Evolutionary conservation across 2,888 invertebrate genomes (phyloP).

Genomic region (Trissolcus brochymenae): DNA sequence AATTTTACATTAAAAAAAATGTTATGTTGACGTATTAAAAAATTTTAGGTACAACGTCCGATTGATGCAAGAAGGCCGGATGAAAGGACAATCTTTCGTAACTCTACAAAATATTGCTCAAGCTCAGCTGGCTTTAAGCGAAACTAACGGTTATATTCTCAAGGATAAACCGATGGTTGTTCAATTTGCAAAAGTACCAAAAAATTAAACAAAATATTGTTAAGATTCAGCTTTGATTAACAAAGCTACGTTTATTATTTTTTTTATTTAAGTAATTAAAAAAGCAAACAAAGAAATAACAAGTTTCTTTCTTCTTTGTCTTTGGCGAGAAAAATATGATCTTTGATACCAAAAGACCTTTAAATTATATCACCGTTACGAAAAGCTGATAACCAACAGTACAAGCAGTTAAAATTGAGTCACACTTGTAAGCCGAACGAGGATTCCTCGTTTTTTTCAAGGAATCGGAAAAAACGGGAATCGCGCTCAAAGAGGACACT

Average conservation of each 20-base stretch:
- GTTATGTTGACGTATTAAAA: constrained; percentile 3
- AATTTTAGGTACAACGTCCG: constrained; percentile 81
- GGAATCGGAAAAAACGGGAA: constrained; percentile 25
- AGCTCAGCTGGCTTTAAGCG: constrained; percentile 86
- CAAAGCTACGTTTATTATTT: not conserved
- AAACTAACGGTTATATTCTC: constrained; percentile 91
- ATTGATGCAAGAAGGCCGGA: constrained; percentile 94
- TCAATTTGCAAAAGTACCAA: constrained; percentile 83
- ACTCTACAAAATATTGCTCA: constrained; percentile 84
- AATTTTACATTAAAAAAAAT: not conserved
- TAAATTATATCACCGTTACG: constrained; percentile 24
- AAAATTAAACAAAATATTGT: constrained; percentile 10
- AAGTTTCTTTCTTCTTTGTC: no score
- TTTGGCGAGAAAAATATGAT: no score
- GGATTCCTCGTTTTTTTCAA: not conserved
- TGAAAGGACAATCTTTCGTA: constrained; percentile 97
- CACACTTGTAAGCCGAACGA: constrained; percentile 30
- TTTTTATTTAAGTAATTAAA: not conserved
- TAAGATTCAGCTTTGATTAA: not conserved
- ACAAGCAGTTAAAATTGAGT: constrained; percentile 46
- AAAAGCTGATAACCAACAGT: constrained; percentile 31
- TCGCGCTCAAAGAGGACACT: constrained; percentile 29
- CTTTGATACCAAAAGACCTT: constrained; percentile 1
- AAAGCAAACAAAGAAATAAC: not conserved
- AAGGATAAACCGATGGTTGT: constrained; percentile 95